phyloP scores from a whole-genome alignment of 2,797 vertebrate species.

The Brachymystax lenok region DNA sequence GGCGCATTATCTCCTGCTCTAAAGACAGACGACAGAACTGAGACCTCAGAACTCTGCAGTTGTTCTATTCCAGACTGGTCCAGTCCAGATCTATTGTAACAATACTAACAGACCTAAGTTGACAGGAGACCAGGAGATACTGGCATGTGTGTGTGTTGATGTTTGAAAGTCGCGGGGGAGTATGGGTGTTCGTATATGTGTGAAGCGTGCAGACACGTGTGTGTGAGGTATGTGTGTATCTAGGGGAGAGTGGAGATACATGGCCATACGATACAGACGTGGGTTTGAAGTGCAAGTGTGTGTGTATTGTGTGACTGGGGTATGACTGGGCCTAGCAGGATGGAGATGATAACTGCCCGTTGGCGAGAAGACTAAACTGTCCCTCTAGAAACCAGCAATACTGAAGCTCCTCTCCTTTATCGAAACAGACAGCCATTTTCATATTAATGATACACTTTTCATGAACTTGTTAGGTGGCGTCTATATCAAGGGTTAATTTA shows the following conservation, averaged over 20 bases:
- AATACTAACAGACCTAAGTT: slow-evolving; percentile 60
- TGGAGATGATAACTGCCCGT: not conserved
- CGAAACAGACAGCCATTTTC: not conserved
- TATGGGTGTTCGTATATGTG: too few species aligned
- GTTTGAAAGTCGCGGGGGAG: too few species aligned
- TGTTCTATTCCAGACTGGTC: slow-evolving; percentile 42
- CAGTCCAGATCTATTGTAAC: slow-evolving; percentile 76
- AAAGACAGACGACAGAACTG: slow-evolving; percentile 57
- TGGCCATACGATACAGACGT: not conserved
- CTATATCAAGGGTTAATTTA: slow-evolving; percentile 74
- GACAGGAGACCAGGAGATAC: slow-evolving; percentile 52
- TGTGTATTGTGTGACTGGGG: slow-evolving; percentile 1
- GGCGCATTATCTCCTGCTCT: slow-evolving; percentile 71
- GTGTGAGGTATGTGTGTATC: too few species aligned
- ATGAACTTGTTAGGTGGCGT: slow-evolving; percentile 70
- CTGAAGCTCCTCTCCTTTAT: not conserved
- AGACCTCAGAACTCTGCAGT: slow-evolving; percentile 28
- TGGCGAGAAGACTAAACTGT: not conserved
- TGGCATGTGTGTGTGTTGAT: slow-evolving; percentile 36
- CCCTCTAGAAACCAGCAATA: not conserved
- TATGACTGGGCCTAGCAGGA: not conserved
- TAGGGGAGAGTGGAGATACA: too few species aligned
- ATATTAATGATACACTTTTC: slow-evolving; percentile 65
- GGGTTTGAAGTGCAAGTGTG: not conserved
- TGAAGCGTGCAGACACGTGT: too few species aligned